Conservation (phyloP, 2,113 vertebrate species). For the Myotis davidii region DNA sequence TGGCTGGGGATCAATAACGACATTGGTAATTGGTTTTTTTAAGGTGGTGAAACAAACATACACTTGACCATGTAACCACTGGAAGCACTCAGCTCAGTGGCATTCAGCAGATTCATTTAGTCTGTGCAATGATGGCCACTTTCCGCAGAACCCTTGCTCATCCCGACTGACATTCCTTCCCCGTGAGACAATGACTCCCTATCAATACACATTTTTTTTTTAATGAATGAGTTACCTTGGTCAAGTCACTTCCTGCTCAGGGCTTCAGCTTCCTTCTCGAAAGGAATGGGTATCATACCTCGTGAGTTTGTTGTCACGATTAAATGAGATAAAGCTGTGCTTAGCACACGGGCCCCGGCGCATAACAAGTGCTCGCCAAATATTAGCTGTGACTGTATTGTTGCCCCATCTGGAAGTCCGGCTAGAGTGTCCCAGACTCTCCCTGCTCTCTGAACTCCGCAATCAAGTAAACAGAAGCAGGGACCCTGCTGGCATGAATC, state of each 20-base stretch:
- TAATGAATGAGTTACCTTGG: background rate
- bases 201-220: background rate
- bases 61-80: background rate
- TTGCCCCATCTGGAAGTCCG: background rate
- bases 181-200: background rate
- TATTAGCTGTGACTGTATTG: background rate
- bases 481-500: background rate
- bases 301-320: background rate
- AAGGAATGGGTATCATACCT: background rate
- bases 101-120: fast-evolving
- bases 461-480: background rate
- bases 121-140: fast-evolving
- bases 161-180: background rate
- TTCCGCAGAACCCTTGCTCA: background rate
- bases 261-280: background rate
- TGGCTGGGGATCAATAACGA: background rate
- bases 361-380: background rate
- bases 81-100: background rate
- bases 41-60: background rate
- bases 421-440: background rate
- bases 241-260: background rate
- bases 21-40: background rate
- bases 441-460: background rate
- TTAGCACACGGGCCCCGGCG: background rate
- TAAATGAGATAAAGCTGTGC: background rate